A percentile compares a stretch with the other conserved stretches of the same genome.
Conservation (phyloP, 2,113 vertebrate genomes). For the Eudyptes chrysolophus region DNA sequence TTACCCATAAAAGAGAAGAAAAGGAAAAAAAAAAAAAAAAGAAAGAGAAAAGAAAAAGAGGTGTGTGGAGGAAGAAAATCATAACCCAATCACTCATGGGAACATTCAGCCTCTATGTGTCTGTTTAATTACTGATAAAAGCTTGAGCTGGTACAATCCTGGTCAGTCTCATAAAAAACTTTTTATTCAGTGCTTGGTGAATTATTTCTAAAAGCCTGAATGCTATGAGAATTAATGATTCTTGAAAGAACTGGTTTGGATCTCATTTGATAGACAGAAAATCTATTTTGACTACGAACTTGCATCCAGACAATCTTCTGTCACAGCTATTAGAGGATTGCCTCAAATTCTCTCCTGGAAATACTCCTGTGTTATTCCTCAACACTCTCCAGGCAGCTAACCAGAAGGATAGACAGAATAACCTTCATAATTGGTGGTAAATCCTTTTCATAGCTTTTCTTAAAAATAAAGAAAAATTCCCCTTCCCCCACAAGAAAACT, state of each 20-base stretch:
- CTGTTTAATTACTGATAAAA: constrained; percentile 14
- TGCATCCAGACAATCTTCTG: neutral
- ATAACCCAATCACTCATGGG: neutral
- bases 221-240: constrained; percentile 11
- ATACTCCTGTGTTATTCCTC: neutral
- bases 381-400: neutral
- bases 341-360: neutral
- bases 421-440: neutral
- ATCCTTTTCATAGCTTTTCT: neutral
- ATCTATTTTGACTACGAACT: constrained; percentile 21
- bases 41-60: accelerated
- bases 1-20: neutral
- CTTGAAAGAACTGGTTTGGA: neutral
- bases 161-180: neutral
- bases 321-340: neutral
- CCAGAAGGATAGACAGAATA: neutral
- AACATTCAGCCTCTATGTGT: neutral
- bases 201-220: neutral
- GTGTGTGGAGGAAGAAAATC: neutral
- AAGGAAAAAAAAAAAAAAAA: too few relatives aligned
- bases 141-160: neutral
- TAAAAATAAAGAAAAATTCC: neutral
- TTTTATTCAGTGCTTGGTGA: constrained; percentile 24
- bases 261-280: constrained; percentile 31
- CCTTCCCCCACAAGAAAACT: neutral